phyloP scores from a whole-genome alignment of 2,113 vertebrate genomes.

The Canis aureus region DNA sequence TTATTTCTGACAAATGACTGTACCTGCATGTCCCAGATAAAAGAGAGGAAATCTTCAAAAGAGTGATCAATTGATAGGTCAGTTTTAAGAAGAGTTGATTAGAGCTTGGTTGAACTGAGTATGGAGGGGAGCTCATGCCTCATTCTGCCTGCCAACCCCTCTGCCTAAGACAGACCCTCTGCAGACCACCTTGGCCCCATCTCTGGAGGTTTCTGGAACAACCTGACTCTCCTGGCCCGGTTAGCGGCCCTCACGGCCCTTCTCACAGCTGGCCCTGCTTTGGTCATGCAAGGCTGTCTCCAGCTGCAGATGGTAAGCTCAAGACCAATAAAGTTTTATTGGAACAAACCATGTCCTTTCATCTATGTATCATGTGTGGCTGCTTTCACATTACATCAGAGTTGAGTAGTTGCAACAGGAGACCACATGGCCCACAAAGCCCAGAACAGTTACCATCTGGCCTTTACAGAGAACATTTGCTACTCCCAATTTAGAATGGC shows the following conservation, averaged over 20 bases:
- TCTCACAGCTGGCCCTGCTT: not conserved
- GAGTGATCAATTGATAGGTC: fast-evolving
- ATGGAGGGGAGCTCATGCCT: not conserved
- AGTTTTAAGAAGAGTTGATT: not conserved
- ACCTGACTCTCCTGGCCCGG: not conserved
- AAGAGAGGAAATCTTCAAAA: conserved; percentile 5
- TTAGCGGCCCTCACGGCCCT: not conserved
- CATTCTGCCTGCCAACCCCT: not conserved
- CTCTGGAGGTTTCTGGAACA: not conserved
- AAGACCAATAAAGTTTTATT: not conserved
- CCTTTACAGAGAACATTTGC: not conserved
- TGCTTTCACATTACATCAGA: not conserved
- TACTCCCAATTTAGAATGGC: too few relatives aligned
- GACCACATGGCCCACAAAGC: fast-evolving
- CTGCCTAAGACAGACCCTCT: not conserved
- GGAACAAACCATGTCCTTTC: not conserved
- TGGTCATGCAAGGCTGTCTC: not conserved
- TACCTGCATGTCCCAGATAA: not conserved
- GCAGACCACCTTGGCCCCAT: not conserved
- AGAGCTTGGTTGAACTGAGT: not conserved
- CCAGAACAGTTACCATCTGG: not conserved
- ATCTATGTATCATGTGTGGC: fast-evolving
- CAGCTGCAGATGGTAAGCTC: not conserved
- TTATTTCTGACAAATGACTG: conserved; percentile 26
- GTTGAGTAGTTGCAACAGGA: not conserved